phyloP scores from a whole-genome alignment of 2,113 vertebrate genomes.

The Canis aureus region DNA sequence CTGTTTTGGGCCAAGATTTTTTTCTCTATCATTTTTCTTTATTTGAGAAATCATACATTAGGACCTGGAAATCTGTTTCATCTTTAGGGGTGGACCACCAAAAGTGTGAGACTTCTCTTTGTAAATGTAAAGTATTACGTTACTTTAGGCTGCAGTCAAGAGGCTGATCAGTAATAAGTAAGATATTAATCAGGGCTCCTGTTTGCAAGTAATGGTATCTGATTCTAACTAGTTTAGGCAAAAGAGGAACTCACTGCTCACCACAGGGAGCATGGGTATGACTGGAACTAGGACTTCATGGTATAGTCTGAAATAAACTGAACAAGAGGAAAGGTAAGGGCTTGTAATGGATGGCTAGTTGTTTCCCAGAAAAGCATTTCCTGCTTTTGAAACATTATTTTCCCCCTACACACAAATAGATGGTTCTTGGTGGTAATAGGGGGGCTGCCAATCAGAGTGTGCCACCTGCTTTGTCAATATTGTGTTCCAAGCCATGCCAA shows the following conservation, averaged over 20 bases:
- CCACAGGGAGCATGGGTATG: neutral
- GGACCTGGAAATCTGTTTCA: neutral
- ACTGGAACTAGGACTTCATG: neutral
- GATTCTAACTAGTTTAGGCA: neutral
- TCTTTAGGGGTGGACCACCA: neutral
- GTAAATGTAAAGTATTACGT: neutral
- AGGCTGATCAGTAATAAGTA: neutral
- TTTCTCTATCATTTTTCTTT: neutral
- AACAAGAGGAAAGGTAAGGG: neutral
- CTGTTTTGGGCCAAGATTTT: neutral
- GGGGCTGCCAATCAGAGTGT: neutral
- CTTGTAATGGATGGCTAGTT: neutral
- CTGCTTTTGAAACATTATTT: slow-evolving; percentile 13
- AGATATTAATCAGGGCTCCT: neutral
- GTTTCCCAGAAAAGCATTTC: neutral
- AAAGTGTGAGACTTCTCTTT: neutral
- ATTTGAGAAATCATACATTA: neutral
- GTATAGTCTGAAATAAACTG: neutral
- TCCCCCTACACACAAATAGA: neutral
- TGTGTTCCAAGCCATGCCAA: neutral
- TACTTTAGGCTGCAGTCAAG: neutral
- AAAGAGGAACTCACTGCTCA: neutral
- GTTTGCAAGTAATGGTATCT: neutral
- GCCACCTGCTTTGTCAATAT: neutral
- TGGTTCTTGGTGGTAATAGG: neutral